Conservation (phyloP, 2,797 vertebrate genomes). For the Centropyge bicolor region DNA sequence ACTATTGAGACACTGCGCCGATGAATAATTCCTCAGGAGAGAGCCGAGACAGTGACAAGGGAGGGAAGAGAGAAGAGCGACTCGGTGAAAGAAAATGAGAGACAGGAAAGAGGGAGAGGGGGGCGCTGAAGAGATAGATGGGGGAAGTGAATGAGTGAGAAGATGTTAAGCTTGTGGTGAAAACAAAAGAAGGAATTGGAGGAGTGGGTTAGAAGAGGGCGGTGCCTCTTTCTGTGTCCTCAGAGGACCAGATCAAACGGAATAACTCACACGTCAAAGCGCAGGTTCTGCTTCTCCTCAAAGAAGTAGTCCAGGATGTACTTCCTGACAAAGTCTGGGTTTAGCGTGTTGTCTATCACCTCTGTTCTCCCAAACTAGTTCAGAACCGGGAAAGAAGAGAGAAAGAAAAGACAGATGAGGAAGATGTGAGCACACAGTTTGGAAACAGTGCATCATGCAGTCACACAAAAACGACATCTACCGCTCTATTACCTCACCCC, state of each 20-base stretch:
- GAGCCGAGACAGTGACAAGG: slow-evolving; percentile 42
- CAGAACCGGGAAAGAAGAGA: slow-evolving; percentile 45
- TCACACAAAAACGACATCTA: slow-evolving; percentile 18
- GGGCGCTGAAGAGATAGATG: slow-evolving; percentile 33
- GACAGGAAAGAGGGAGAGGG: slow-evolving; percentile 19
- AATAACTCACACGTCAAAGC: slow-evolving; percentile 95
- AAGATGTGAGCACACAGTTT: slow-evolving; percentile 37
- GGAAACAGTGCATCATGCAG: slow-evolving; percentile 32
- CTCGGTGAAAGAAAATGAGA: slow-evolving; percentile 40
- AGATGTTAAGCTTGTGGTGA: slow-evolving; percentile 43
- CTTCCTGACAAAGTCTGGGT: slow-evolving; percentile 96
- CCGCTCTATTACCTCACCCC: slow-evolving; percentile 22
- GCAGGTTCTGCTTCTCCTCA: slow-evolving; percentile 97
- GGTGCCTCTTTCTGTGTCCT: slow-evolving; percentile 26
- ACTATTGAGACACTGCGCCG: slow-evolving; percentile 71
- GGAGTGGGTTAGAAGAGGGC: slow-evolving; percentile 27
- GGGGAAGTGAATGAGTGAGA: slow-evolving; percentile 24
- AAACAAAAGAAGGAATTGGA: slow-evolving; percentile 46
- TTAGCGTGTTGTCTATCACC: slow-evolving; percentile 96
- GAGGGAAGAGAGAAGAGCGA: slow-evolving; percentile 29
- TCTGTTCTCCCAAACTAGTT: slow-evolving; percentile 94
- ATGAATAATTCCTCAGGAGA: slow-evolving; percentile 81
- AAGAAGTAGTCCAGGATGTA: slow-evolving; percentile 97
- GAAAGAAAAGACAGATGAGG: slow-evolving; percentile 11
- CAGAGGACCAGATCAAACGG: slow-evolving; percentile 68